Evolutionary conservation across 2,113 vertebrate species (phyloP).

Genomic region (Capricornis sumatraensis): DNA sequence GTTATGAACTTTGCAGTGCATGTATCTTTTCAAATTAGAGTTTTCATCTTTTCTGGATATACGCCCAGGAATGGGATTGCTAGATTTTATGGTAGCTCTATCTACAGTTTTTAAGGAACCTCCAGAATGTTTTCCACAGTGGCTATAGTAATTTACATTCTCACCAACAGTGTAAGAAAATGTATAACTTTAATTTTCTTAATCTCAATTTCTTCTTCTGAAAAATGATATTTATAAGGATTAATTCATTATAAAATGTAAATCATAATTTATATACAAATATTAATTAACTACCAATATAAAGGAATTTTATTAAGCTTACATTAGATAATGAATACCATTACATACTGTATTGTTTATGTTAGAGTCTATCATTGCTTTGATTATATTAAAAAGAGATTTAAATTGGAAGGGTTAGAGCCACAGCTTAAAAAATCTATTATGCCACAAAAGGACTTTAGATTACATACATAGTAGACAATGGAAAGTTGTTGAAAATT

Average conservation of each 20-base stretch:
- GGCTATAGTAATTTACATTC: neutral
- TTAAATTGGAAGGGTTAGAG: neutral
- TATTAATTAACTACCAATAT: neutral
- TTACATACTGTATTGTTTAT: neutral
- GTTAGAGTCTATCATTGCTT: neutral
- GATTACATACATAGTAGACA: neutral
- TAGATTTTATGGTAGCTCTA: neutral
- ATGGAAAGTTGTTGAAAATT: neutral
- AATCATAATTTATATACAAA: neutral
- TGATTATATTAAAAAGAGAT: neutral
- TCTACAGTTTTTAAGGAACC: neutral
- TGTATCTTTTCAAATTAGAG: neutral
- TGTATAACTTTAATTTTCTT: neutral
- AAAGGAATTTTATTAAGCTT: neutral
- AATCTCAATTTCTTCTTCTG: neutral
- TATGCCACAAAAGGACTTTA: neutral
- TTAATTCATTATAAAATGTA: neutral
- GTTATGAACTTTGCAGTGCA: neutral
- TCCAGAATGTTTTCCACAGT: neutral
- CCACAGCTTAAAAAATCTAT: neutral
- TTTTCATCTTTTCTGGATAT: neutral
- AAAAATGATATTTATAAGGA: neutral
- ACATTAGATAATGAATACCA: neutral
- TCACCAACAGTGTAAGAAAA: neutral
- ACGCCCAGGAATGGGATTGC: neutral